These are phyloP conservation scores for Dryoscopus gambensis DNA, from an alignment of 2,113 vertebrate species.

Conservation along the genomic window DNA sequence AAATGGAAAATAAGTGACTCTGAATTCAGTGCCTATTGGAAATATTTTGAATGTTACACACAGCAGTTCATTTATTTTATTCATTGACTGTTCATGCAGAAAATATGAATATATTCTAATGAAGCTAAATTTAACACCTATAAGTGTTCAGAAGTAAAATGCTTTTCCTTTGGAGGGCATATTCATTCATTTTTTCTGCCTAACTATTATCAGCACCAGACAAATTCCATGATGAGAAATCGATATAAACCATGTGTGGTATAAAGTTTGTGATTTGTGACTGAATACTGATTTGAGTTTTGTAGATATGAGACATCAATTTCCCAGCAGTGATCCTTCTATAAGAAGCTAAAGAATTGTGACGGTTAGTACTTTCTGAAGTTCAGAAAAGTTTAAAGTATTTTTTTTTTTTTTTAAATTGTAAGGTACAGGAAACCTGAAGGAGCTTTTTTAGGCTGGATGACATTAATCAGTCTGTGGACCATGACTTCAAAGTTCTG, in stretches of 20 bases:
- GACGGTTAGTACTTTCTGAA: background rate
- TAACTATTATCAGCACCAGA: background rate
- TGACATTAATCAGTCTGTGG: background rate
- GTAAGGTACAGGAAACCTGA: background rate
- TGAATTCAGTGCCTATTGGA: background rate
- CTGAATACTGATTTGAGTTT: background rate
- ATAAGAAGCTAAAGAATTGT: background rate
- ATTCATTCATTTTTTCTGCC: constrained; percentile 4
- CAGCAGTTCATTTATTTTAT: constrained; percentile 12
- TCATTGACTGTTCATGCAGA: background rate
- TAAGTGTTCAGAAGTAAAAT: constrained; percentile 54
- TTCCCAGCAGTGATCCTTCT: background rate
- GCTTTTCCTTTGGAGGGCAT: background rate
- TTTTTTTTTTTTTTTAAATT: background rate
- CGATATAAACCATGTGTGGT: background rate
- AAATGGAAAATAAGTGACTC: background rate
- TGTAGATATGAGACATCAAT: constrained; percentile 12
- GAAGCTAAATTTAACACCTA: constrained; percentile 12
- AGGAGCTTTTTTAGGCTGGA: background rate
- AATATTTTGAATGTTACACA: constrained; percentile 2
- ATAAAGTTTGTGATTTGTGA: background rate
- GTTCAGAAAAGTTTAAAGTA: constrained; percentile 6
- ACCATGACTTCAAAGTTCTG: background rate
- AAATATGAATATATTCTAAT: background rate
- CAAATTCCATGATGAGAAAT: constrained; percentile 5